A percentile compares a stretch with the other conserved stretches of the same genome.
Evolutionary conservation across 2,113 vertebrate species (phyloP).

Genomic region (Stigmatopora argus): DNA sequence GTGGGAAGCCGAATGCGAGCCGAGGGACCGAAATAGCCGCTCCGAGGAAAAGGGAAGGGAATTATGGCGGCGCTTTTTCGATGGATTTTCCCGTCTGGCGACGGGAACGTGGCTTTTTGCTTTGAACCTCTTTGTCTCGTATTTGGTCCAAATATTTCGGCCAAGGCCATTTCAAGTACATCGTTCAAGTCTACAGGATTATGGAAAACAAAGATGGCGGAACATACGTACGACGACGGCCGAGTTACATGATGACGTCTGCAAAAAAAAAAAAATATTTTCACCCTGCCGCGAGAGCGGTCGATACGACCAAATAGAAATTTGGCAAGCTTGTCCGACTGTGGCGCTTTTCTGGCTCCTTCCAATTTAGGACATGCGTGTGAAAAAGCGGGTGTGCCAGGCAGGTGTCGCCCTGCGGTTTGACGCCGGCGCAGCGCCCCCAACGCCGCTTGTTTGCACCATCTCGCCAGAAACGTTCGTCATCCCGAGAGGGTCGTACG

Average conservation of each 20-base stretch:
- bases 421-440: constrained; percentile 22
- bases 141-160: neutral
- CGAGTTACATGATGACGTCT: neutral
- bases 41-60: constrained; percentile 38
- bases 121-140: neutral
- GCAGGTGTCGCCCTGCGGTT: constrained; percentile 19
- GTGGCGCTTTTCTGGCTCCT: constrained; percentile 22
- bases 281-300: too few species aligned
- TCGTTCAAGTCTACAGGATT: too few species aligned
- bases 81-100: constrained; percentile 26
- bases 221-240: too few species aligned
- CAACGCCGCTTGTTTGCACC: neutral
- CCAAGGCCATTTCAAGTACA: neutral
- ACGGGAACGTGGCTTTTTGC: constrained; percentile 1
- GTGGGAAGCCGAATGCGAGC: constrained; percentile 71
- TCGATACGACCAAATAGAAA: too few species aligned
- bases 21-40: constrained; percentile 63
- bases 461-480: neutral
- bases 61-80: constrained; percentile 29
- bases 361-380: constrained; percentile 18
- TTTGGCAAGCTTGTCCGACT: constrained; percentile 19
- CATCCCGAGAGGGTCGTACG: neutral
- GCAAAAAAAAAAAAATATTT: neutral
- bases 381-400: constrained; percentile 25
- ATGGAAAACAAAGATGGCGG: too few species aligned